Percentiles rank a stretch among this genome's conserved stretches.
Evolutionary conservation across 2,113 vertebrate species (phyloP).

Genomic region (Embiotoca jacksoni): DNA sequence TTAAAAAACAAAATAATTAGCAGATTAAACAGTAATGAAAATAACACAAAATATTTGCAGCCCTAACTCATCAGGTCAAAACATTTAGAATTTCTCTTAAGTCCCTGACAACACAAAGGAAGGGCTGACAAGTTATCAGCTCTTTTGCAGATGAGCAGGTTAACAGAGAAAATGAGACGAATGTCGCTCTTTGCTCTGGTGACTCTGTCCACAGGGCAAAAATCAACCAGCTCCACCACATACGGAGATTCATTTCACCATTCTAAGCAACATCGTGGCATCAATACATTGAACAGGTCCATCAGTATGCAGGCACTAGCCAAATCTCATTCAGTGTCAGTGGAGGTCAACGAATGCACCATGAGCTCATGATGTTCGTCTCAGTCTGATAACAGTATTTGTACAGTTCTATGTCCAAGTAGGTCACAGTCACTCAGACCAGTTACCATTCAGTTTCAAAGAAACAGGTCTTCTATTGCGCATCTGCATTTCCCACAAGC

Average conservation of each 20-base stretch:
- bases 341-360: background rate
- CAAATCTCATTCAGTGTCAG: background rate
- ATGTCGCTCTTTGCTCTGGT: background rate
- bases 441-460: background rate
- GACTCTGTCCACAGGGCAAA: background rate
- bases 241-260: background rate
- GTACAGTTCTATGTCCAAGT: background rate
- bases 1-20: too few species aligned
- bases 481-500: too few species aligned
- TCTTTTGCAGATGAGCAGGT: background rate
- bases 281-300: slow-evolving; percentile 5
- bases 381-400: background rate
- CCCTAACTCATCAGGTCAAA: too few species aligned
- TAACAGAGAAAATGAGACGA: slow-evolving; percentile 2
- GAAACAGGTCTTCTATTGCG: background rate
- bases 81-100: background rate
- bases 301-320: background rate
- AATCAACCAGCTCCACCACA: background rate
- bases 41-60: too few species aligned
- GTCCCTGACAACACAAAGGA: background rate
- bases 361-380: background rate
- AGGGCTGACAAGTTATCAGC: background rate
- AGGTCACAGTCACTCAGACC: background rate
- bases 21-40: too few species aligned
- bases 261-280: slow-evolving; percentile 3